A percentile compares a stretch with the other conserved stretches of the same genome.
Conservation (phyloP, 2,888 invertebrate genomes). For the Rutpela maculata region DNA sequence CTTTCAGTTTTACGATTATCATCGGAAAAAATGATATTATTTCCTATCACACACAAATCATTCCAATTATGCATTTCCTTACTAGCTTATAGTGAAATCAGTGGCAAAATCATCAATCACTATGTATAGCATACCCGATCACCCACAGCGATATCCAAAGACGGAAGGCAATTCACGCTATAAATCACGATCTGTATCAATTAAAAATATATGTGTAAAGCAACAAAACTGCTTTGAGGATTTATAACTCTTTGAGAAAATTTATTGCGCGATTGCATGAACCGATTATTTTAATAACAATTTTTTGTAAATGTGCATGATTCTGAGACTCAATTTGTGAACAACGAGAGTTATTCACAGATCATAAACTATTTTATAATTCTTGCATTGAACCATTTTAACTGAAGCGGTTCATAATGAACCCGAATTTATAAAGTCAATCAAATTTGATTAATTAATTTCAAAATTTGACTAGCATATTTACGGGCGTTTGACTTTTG, state of each 20-base stretch:
- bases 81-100: constrained; percentile 13
- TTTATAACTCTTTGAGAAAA: constrained; percentile 9
- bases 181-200: constrained; percentile 44
- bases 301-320: not conserved
- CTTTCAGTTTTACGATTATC: too few relatives aligned
- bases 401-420: too few relatives aligned
- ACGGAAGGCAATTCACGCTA: constrained; percentile 26
- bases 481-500: too few relatives aligned
- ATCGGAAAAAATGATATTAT: not conserved
- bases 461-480: too few relatives aligned
- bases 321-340: too few relatives aligned
- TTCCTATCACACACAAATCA: constrained; percentile 1
- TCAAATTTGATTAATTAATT: too few relatives aligned
- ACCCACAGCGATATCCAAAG: constrained; percentile 17
- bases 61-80: not conserved
- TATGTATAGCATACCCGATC: not conserved
- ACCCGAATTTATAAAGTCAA: too few relatives aligned
- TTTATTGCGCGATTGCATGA: not conserved
- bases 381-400: too few relatives aligned
- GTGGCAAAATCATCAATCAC: constrained; percentile 8
- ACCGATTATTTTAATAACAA: not conserved
- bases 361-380: not conserved
- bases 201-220: constrained; percentile 34
- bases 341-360: too few relatives aligned
- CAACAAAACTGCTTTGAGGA: constrained; percentile 28